A percentile compares a stretch with the other conserved stretches of the same genome.
These are phyloP conservation scores for Neocrepidodera transversa DNA, from an alignment of 2,888 invertebrate species.

Conservation along the genomic window DNA sequence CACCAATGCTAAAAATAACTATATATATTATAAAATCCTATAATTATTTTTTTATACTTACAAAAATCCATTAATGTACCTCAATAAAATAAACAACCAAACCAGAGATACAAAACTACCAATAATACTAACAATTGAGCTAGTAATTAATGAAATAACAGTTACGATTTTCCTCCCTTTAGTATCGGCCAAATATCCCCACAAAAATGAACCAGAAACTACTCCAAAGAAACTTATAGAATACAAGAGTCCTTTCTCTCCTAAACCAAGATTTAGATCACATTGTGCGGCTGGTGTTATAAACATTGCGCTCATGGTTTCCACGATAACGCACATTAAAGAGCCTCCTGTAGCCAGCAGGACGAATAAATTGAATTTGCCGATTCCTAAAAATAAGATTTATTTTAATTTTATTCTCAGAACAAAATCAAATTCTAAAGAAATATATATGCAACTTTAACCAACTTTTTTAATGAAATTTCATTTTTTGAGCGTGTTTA, in stretches of 20 bases:
- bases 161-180: constrained; percentile 63
- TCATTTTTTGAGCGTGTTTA: not conserved
- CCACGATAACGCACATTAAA: constrained; percentile 73
- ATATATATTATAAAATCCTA: not conserved
- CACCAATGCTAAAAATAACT: constrained; percentile 53
- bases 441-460: not conserved
- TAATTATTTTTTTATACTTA: no score
- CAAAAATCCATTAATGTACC: constrained; percentile 65
- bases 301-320: constrained; percentile 71
- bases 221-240: constrained; percentile 72
- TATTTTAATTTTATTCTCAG: not conserved
- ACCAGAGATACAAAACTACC: constrained; percentile 63
- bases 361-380: constrained; percentile 68
- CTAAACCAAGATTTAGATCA: constrained; percentile 68
- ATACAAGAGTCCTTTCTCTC: constrained; percentile 69
- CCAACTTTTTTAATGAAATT: not conserved
- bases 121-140: constrained; percentile 61
- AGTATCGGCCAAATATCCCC: constrained; percentile 68
- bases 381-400: constrained; percentile 62
- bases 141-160: constrained; percentile 61
- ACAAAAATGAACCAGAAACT: constrained; percentile 65
- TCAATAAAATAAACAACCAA: constrained; percentile 63
- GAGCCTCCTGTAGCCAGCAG: constrained; percentile 69
- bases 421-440: not conserved
- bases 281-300: constrained; percentile 74